Conservation (phyloP, 2,797 vertebrate genomes). For the Monodelphis domestica region DNA sequence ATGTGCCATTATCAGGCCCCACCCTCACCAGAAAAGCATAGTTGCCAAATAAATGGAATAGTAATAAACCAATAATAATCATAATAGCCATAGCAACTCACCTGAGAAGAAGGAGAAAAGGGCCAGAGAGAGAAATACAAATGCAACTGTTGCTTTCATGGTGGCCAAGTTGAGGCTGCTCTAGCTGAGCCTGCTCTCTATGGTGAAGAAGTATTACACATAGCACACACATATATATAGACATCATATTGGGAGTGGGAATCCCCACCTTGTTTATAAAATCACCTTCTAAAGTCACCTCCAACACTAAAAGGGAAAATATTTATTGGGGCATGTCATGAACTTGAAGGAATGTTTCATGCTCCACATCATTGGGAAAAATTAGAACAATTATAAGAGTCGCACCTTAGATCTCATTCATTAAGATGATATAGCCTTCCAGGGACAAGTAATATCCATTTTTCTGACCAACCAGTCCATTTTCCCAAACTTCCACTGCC, state of each 20-base stretch:
- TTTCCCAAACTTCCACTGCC: constrained; percentile 48
- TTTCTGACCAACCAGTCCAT: constrained; percentile 55
- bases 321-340: constrained; percentile 57
- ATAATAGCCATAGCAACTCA: constrained; percentile 75
- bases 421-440: constrained; percentile 68
- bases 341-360: constrained; percentile 65
- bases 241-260: constrained; percentile 44
- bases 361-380: constrained; percentile 58
- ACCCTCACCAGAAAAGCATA: background rate
- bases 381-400: constrained; percentile 74
- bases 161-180: constrained; percentile 22
- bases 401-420: constrained; percentile 70
- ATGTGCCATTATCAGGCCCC: background rate
- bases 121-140: constrained; percentile 78
- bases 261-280: constrained; percentile 82
- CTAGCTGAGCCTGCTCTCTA: background rate
- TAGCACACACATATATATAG: constrained; percentile 50
- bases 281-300: constrained; percentile 40
- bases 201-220: constrained; percentile 16
- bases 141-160: constrained; percentile 68
- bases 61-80: constrained; percentile 12
- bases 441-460: constrained; percentile 45
- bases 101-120: constrained; percentile 78
- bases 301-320: constrained; percentile 25
- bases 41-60: constrained; percentile 44